These are phyloP conservation scores for Erebia ligea DNA, from an alignment of 2,888 invertebrate genomes.

Conservation along the genomic window DNA sequence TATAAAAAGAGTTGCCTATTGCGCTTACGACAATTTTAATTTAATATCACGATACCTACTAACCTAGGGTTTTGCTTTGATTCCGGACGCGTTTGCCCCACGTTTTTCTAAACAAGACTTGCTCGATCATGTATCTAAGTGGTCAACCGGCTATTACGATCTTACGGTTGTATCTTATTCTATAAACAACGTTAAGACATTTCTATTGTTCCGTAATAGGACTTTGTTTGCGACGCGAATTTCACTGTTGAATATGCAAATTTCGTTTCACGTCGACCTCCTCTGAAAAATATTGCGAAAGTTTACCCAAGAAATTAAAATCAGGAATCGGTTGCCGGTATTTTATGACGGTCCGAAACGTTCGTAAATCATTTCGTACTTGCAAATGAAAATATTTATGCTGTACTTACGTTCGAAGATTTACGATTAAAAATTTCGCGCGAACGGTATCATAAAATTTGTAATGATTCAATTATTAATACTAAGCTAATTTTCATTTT, in stretches of 20 bases:
- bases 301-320: conserved; percentile 76
- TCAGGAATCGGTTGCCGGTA: conserved; percentile 68
- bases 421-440: conserved; percentile 20
- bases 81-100: too few relatives aligned
- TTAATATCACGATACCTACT: too few relatives aligned
- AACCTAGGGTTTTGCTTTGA: too few relatives aligned
- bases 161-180: conserved; percentile 14
- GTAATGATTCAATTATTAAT: conserved; percentile 9
- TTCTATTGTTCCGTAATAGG: conserved; percentile 78
- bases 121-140: background rate
- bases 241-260: conserved; percentile 80
- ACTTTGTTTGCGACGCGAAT: conserved; percentile 80
- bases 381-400: conserved; percentile 35
- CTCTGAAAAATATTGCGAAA: conserved; percentile 76
- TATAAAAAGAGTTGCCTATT: too few relatives aligned
- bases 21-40: too few relatives aligned
- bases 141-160: background rate
- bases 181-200: conserved; percentile 75
- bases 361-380: conserved; percentile 32
- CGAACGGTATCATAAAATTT: conserved; percentile 20
- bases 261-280: conserved; percentile 71
- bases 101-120: too few relatives aligned
- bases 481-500: background rate
- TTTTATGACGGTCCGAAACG: conserved; percentile 41
- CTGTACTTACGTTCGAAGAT: conserved; percentile 23